These are phyloP conservation scores for Parus major DNA, from an alignment of 2,113 vertebrate species.

Conservation along the genomic window DNA sequence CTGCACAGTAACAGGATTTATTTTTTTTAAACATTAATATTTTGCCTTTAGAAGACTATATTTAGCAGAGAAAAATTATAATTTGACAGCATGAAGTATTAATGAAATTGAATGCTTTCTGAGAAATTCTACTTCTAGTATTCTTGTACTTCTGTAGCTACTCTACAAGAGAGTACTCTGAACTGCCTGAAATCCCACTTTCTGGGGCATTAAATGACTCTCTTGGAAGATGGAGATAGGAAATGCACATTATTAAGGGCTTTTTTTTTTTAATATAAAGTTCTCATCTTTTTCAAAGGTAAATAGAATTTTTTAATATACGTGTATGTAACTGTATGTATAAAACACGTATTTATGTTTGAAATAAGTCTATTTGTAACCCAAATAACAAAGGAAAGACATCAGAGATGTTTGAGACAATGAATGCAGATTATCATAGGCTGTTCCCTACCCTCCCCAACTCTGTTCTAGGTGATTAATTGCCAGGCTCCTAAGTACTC, in stretches of 20 bases:
- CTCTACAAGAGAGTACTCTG: not conserved
- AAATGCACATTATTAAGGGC: not conserved
- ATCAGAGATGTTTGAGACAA: not conserved
- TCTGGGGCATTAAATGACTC: not conserved
- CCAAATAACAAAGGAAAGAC: not conserved
- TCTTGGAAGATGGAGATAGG: not conserved
- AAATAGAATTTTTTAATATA: not conserved
- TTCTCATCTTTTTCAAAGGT: not conserved
- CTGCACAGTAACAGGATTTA: not conserved
- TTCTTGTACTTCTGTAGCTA: no score
- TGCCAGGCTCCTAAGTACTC: not conserved
- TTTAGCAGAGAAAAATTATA: not conserved
- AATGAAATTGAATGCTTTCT: not conserved
- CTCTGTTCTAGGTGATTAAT: not conserved
- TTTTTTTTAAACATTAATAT: not conserved
- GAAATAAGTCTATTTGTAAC: not conserved
- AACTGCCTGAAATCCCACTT: not conserved
- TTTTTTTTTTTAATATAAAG: not conserved
- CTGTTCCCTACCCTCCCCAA: not conserved
- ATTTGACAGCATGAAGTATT: not conserved
- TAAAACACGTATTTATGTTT: not conserved
- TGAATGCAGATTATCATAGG: not conserved
- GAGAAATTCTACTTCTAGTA: not conserved
- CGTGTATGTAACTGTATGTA: not conserved
- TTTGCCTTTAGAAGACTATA: not conserved